These are phyloP conservation scores for Philopotamus ludificatus DNA, from an alignment of 1,140 invertebrate species.

Conservation along the genomic window DNA sequence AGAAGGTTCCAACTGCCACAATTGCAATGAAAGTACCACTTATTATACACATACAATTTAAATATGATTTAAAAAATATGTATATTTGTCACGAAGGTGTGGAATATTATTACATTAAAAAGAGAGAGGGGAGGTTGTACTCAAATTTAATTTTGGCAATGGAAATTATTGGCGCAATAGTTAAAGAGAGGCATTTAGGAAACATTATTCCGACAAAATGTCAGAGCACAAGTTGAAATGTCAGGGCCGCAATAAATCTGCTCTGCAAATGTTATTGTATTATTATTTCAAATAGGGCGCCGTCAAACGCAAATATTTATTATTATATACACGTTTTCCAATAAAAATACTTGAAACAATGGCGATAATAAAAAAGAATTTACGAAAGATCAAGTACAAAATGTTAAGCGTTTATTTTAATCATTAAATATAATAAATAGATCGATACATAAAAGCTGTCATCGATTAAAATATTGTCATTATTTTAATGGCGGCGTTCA, in stretches of 20 bases:
- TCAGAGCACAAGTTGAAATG: slow-evolving; percentile 35
- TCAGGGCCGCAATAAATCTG: slow-evolving; percentile 39
- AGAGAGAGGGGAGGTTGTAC: too few relatives aligned
- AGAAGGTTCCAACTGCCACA: too few relatives aligned
- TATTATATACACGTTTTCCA: background rate
- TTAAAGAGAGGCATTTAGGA: slow-evolving; percentile 23
- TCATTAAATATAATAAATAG: background rate
- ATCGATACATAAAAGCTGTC: background rate
- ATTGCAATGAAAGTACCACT: too few relatives aligned
- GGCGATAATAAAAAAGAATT: background rate
- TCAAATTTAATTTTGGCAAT: too few relatives aligned
- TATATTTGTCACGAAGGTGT: too few relatives aligned
- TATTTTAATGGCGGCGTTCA: background rate
- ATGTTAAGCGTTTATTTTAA: background rate
- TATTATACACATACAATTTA: too few relatives aligned
- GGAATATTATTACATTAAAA: too few relatives aligned
- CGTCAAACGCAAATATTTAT: background rate
- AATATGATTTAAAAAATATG: too few relatives aligned
- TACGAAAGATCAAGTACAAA: background rate
- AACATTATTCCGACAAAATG: slow-evolving; percentile 33
- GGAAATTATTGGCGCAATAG: slow-evolving; percentile 5
- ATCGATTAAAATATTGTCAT: background rate
- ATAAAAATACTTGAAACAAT: background rate
- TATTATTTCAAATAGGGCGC: background rate
- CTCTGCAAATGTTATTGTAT: slow-evolving; percentile 28